These are phyloP conservation scores for Andrena marginata DNA, from an alignment of 2,888 invertebrate genomes.

Conservation along the genomic window DNA sequence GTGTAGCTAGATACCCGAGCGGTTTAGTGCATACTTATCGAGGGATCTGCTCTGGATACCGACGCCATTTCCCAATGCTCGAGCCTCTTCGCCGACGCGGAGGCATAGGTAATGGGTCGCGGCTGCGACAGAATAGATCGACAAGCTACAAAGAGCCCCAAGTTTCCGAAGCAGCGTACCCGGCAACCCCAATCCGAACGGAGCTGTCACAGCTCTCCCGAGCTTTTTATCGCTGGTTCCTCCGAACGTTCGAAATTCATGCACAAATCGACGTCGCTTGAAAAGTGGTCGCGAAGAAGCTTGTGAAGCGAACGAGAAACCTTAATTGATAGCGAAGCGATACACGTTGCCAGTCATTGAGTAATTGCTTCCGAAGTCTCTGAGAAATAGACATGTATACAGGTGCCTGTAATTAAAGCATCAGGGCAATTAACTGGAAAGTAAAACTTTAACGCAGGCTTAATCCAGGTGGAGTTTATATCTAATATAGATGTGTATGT, in stretches of 20 bases:
- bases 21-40: slow-evolving; percentile 67
- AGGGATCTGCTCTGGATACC: slow-evolving; percentile 57
- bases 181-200: background rate
- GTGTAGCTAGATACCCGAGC: slow-evolving; percentile 40
- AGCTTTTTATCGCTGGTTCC: background rate
- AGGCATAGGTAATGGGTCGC: slow-evolving; percentile 40
- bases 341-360: no score
- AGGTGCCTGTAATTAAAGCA: no score
- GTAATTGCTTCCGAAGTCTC: no score
- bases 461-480: no score
- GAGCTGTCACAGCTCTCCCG: background rate
- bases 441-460: no score
- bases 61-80: slow-evolving; percentile 54
- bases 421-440: no score
- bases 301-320: no score
- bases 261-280: background rate
- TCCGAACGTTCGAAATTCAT: background rate
- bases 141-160: slow-evolving; percentile 4
- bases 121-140: slow-evolving; percentile 40
- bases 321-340: no score
- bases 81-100: slow-evolving; percentile 32
- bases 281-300: no score
- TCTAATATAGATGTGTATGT: no score
- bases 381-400: no score
- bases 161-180: no score